Conservation (phyloP, 2,113 vertebrate genomes). For the Acinonyx jubatus region DNA sequence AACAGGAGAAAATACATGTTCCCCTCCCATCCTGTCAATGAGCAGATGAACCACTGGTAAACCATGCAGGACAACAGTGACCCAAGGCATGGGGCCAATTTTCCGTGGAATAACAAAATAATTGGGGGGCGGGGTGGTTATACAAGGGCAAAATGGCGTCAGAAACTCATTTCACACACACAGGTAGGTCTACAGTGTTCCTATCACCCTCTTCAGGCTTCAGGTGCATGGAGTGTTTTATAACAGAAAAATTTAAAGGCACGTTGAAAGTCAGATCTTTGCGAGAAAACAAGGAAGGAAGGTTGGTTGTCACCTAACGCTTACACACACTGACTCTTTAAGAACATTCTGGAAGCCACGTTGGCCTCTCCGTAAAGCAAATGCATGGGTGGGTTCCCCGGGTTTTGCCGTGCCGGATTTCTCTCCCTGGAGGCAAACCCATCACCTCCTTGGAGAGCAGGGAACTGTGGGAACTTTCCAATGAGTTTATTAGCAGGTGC, state of each 20-base stretch:
- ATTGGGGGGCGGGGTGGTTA: background rate
- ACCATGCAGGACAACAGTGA: background rate
- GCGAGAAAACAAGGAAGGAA: background rate
- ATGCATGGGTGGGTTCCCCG: rapidly evolving
- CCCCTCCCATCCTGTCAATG: no score
- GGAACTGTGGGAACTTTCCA: rapidly evolving
- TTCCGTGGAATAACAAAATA: background rate
- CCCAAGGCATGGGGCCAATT: background rate
- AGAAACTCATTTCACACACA: background rate
- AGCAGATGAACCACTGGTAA: no score
- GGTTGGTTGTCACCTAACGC: background rate
- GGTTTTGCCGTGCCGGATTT: rapidly evolving
- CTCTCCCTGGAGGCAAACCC: background rate
- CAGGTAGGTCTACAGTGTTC: rapidly evolving
- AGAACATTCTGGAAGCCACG: background rate
- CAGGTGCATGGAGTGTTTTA: background rate
- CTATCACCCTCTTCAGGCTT: background rate
- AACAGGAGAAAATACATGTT: background rate
- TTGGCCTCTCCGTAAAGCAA: background rate
- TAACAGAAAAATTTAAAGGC: background rate
- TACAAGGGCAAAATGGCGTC: no score
- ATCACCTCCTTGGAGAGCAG: rapidly evolving
- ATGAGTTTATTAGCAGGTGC: rapidly evolving
- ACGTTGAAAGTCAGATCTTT: background rate
- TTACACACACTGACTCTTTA: no score